Evolutionary conservation across 2,888 invertebrate species (phyloP).

Genomic region (Priocnemis perturbator): DNA sequence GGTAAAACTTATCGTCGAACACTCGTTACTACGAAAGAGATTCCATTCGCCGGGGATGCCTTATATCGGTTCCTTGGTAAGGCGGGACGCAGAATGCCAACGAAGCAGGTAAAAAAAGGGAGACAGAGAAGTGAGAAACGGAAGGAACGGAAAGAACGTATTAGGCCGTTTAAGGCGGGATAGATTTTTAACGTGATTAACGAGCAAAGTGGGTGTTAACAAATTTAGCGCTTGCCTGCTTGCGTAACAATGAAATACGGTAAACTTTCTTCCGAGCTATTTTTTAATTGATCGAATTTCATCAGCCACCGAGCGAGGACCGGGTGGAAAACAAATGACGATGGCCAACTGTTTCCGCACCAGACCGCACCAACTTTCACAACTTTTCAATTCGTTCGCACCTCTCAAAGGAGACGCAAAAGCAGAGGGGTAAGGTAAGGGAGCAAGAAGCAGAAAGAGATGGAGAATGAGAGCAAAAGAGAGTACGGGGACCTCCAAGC

Average conservation of each 20-base stretch:
- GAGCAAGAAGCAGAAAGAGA: background rate
- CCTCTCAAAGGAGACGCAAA: conserved; percentile 11
- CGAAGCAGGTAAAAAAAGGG: background rate
- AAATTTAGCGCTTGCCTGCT: too few relatives aligned
- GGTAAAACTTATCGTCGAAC: conserved; percentile 10
- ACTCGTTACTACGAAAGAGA: conserved; percentile 4
- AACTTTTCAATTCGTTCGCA: conserved; percentile 26
- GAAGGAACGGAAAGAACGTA: background rate
- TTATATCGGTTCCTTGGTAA: background rate
- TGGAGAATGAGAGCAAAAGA: background rate
- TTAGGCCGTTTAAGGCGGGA: background rate
- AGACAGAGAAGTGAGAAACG: background rate
- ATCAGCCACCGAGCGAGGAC: background rate
- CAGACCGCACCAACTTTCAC: conserved; percentile 17
- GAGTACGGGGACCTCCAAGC: background rate
- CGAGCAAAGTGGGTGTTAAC: too few relatives aligned
- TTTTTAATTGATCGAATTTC: conserved; percentile 8
- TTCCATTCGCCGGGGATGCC: background rate
- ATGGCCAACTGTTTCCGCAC: conserved; percentile 14
- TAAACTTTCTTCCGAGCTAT: background rate
- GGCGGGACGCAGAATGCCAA: background rate
- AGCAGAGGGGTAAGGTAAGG: background rate
- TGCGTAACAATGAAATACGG: background rate
- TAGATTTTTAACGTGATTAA: background rate
- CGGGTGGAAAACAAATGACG: background rate